phyloP scores from a whole-genome alignment of 2,888 invertebrate genomes.

The Crioceris asparagi region DNA sequence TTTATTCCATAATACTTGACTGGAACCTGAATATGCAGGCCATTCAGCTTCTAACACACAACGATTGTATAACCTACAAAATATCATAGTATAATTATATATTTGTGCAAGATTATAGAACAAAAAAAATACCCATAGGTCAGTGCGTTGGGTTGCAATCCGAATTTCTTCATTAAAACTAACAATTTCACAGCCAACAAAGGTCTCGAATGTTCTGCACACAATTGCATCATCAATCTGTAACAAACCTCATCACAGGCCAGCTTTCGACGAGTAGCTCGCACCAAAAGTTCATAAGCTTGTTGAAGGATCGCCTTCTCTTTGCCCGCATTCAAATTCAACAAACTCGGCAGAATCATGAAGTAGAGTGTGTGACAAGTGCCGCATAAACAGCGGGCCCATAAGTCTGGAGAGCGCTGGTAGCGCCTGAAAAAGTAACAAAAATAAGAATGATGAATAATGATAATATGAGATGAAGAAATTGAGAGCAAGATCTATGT shows the following conservation, averaged over 20 bases:
- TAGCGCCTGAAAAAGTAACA: too few species aligned
- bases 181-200: constrained; percentile 86
- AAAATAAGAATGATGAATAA: too few species aligned
- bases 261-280: constrained; percentile 75
- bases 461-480: too few species aligned
- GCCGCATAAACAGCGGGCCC: constrained; percentile 83
- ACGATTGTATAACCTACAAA: constrained; percentile 49
- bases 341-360: constrained; percentile 84
- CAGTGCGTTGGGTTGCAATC: constrained; percentile 92
- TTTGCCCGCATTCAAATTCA: constrained; percentile 57
- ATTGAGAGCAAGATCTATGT: too few species aligned
- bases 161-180: constrained; percentile 85
- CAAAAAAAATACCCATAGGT: constrained; percentile 98
- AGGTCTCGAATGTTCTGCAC: constrained; percentile 89
- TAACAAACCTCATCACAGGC: constrained; percentile 96
- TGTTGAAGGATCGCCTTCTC: constrained; percentile 64
- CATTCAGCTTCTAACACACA: constrained; percentile 91
- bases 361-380: constrained; percentile 90
- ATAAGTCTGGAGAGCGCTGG: constrained; percentile 58
- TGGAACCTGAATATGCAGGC: constrained; percentile 62
- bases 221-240: constrained; percentile 96
- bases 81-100: background rate
- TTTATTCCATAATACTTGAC: constrained; percentile 87
- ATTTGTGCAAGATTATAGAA: constrained; percentile 2
- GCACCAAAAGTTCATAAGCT: constrained; percentile 79